phyloP scores from a whole-genome alignment of 2,888 invertebrate species.

The Cryptocephalus primarius region DNA sequence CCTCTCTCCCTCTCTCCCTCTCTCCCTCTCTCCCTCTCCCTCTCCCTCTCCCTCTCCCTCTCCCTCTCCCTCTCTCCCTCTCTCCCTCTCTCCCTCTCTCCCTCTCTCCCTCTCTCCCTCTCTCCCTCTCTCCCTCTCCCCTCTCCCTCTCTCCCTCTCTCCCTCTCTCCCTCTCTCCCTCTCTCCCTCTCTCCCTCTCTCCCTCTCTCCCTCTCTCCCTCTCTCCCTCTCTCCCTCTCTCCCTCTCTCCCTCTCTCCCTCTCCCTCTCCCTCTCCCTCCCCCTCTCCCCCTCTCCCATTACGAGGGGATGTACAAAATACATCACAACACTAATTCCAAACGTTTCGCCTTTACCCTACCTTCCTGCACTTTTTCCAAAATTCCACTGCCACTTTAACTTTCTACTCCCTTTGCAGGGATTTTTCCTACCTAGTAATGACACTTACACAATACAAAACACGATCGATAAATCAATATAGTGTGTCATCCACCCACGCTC shows the following conservation, averaged over 20 bases:
- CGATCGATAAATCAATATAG: no score
- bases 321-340: no score
- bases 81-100: not conserved
- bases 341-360: no score
- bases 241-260: conserved; percentile 4
- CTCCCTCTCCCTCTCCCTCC: conserved; percentile 5
- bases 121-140: conserved; percentile 11
- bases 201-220: conserved; percentile 7
- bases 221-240: conserved; percentile 5
- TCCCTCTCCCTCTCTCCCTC: not conserved
- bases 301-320: no score
- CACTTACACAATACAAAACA: no score
- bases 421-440: no score
- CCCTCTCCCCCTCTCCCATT: conserved; percentile 1
- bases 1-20: not conserved
- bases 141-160: conserved; percentile 11
- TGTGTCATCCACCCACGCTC: no score
- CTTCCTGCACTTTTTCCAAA: no score
- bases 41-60: not conserved
- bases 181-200: conserved; percentile 8
- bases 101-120: not conserved
- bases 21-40: not conserved
- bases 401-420: no score
- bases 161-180: conserved; percentile 5
- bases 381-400: no score